A percentile compares a stretch with the other conserved stretches of the same genome.
Evolutionary conservation across 2,888 invertebrate species (phyloP).

Genomic region (Ophioninae sp.): DNA sequence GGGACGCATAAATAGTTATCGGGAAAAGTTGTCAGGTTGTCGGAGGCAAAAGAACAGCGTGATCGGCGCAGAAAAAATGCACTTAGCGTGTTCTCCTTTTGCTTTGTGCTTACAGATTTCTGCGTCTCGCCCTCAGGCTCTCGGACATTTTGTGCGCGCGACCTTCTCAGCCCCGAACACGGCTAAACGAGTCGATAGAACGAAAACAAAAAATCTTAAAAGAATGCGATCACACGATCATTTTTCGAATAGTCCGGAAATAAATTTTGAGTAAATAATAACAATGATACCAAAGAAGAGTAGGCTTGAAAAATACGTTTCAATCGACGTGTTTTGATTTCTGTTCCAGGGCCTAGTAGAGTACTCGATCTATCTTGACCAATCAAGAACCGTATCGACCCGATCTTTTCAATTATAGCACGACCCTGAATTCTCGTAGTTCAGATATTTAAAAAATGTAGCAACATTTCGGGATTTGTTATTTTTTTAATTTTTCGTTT

Average conservation of each 20-base stretch:
- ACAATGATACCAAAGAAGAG: conserved; percentile 60
- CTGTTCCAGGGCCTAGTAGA: conserved; percentile 81
- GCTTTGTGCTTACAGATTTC: conserved; percentile 81
- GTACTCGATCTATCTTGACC: conserved; percentile 62
- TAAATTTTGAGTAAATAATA: conserved; percentile 62
- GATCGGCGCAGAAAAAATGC: conserved; percentile 78
- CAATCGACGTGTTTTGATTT: conserved; percentile 79
- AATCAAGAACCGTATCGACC: conserved; percentile 58
- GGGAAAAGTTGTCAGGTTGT: conserved; percentile 75
- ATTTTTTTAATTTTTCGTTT: not conserved
- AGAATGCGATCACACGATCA: conserved; percentile 50
- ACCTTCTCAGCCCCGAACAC: conserved; percentile 79
- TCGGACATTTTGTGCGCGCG: conserved; percentile 80
- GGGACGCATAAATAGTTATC: conserved; percentile 65
- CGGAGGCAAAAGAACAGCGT: conserved; percentile 76
- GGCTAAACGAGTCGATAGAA: conserved; percentile 75
- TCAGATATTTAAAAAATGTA: not conserved
- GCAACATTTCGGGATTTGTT: not conserved
- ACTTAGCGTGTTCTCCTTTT: conserved; percentile 80
- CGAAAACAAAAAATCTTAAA: conserved; percentile 53
- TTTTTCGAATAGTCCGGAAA: conserved; percentile 55
- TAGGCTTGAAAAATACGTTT: conserved; percentile 68
- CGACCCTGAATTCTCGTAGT: conserved; percentile 45
- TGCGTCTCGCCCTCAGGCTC: conserved; percentile 79
- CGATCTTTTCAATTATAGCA: conserved; percentile 46